These are phyloP conservation scores for Siderastrea siderea DNA, from an alignment of 92 coral and sea anemone species.

Conservation along the genomic window DNA sequence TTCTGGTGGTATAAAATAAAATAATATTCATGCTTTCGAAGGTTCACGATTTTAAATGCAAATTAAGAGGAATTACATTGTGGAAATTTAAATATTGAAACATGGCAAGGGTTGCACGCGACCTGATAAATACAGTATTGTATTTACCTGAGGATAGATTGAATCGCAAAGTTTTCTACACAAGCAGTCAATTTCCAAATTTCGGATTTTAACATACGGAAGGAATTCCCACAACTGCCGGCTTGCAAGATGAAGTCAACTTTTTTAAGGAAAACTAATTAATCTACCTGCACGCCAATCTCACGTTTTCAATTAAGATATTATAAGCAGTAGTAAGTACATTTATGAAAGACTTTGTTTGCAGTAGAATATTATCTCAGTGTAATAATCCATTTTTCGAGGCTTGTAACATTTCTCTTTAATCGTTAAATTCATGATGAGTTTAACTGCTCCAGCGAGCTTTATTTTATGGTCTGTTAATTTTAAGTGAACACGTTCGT, in stretches of 20 bases:
- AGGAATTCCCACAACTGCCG: neutral
- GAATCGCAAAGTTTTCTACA: neutral
- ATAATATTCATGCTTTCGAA: neutral
- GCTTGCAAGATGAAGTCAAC: neutral
- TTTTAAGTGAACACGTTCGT: neutral
- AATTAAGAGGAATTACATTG: neutral
- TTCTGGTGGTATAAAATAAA: neutral
- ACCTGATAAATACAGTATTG: neutral
- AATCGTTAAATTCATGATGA: neutral
- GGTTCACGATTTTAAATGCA: neutral
- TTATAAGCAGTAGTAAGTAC: neutral
- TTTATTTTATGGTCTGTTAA: neutral
- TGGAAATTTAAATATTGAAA: neutral
- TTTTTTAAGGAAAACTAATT: neutral
- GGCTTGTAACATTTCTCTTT: neutral
- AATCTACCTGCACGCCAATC: neutral
- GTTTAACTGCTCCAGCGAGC: neutral
- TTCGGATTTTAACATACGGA: too few species aligned
- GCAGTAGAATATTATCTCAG: neutral
- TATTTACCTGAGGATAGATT: neutral
- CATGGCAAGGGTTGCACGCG: neutral
- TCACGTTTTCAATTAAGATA: conserved; percentile 1
- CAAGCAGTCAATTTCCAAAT: neutral
- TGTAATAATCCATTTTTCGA: neutral
- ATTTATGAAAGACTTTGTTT: neutral